These are phyloP conservation scores for Acanthosepion pharaonis DNA, from an alignment of 2,888 invertebrate species.

Conservation along the genomic window DNA sequence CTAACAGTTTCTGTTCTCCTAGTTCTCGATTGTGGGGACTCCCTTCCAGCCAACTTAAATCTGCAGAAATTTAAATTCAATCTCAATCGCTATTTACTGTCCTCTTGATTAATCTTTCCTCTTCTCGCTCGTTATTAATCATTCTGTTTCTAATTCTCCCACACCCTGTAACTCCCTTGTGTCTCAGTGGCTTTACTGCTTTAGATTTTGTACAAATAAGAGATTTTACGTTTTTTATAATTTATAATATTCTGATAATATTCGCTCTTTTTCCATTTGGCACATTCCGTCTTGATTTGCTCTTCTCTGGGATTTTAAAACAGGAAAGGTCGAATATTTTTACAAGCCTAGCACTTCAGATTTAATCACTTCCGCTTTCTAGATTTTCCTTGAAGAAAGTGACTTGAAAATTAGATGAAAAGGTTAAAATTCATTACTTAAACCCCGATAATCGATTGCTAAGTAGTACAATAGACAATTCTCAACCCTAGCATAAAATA, in stretches of 20 bases:
- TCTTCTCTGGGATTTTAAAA: neutral
- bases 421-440: neutral
- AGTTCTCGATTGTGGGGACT: too few species aligned
- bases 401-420: neutral
- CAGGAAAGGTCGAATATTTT: neutral
- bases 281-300: neutral
- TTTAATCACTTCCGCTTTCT: neutral
- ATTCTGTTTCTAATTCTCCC: too few species aligned
- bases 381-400: neutral
- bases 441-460: neutral
- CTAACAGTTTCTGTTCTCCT: too few species aligned
- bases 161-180: too few species aligned
- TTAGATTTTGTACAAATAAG: too few species aligned
- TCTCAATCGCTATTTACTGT: too few species aligned
- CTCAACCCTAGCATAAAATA: neutral
- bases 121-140: too few species aligned
- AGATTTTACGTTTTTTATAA: too few species aligned
- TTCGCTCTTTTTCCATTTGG: neutral
- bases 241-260: neutral
- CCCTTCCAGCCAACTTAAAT: too few species aligned
- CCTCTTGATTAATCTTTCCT: too few species aligned
- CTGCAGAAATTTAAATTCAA: too few species aligned
- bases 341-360: neutral
- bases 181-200: too few species aligned
- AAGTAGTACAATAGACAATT: neutral